A percentile compares a stretch with the other conserved stretches of the same genome.
Evolutionary conservation across 2,797 vertebrate genomes (phyloP).

Genomic region (Thamnophis elegans): DNA sequence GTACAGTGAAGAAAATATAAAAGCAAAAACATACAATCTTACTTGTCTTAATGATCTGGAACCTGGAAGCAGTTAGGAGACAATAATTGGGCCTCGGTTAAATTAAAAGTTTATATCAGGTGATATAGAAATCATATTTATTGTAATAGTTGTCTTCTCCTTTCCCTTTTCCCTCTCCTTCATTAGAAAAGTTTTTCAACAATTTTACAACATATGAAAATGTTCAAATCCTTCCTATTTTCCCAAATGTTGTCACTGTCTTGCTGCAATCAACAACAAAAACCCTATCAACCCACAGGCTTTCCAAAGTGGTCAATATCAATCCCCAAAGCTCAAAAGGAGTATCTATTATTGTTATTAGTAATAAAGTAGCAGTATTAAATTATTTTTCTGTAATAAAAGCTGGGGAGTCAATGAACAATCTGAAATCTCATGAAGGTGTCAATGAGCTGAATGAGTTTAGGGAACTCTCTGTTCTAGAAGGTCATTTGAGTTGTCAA

Average conservation of each 20-base stretch:
- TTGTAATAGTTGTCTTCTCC: background rate
- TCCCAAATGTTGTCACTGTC: background rate
- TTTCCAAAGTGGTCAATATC: background rate
- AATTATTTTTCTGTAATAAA: background rate
- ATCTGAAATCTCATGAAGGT: background rate
- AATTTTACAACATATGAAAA: background rate
- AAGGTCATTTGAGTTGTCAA: background rate
- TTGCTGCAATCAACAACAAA: background rate
- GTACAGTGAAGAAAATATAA: background rate
- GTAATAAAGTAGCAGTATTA: background rate
- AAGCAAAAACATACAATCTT: background rate
- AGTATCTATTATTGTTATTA: background rate
- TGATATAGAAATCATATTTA: background rate
- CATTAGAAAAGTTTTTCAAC: background rate
- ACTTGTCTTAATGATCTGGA: background rate
- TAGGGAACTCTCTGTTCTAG: background rate
- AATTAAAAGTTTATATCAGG: background rate
- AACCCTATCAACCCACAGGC: background rate
- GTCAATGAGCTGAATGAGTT: background rate
- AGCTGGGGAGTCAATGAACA: background rate
- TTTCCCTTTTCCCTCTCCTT: background rate
- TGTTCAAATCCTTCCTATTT: background rate
- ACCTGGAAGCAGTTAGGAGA: background rate
- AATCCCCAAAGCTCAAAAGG: background rate
- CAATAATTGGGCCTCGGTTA: background rate